A percentile compares a stretch with the other conserved stretches of the same genome.
These are phyloP conservation scores for Alaudala cheleensis DNA, from an alignment of 2,113 vertebrate species.

Conservation along the genomic window DNA sequence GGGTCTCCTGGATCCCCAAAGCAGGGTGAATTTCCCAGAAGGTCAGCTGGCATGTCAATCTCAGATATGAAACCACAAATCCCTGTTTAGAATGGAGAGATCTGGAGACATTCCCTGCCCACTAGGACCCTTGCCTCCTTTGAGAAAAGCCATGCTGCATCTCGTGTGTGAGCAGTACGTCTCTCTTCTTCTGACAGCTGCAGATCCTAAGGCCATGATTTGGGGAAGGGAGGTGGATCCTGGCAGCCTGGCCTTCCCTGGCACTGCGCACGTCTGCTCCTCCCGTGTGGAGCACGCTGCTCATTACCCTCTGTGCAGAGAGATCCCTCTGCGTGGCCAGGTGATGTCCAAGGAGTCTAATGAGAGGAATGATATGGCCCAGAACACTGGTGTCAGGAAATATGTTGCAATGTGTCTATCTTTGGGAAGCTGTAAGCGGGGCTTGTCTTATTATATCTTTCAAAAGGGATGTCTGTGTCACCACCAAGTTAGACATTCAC, in stretches of 20 bases:
- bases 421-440: not conserved
- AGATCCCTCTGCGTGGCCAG: slow-evolving; percentile 26
- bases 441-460: slow-evolving; percentile 51
- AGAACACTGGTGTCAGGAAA: slow-evolving; percentile 52
- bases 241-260: not conserved
- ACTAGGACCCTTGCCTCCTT: not conserved
- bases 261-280: not conserved
- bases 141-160: not conserved
- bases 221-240: not conserved
- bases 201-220: not conserved
- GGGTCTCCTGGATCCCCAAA: not conserved
- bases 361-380: slow-evolving; percentile 51
- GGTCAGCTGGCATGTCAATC: not conserved
- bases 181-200: not conserved
- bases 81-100: not conserved
- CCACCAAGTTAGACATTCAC: not conserved
- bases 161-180: rapidly evolving
- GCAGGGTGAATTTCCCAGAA: not conserved
- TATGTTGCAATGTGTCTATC: slow-evolving; percentile 57
- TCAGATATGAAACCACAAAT: not conserved
- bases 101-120: not conserved
- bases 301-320: not conserved
- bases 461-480: slow-evolving; percentile 36
- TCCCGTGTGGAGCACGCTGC: not conserved
- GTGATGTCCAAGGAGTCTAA: slow-evolving; percentile 55